Evolutionary conservation across 2,113 vertebrate species (phyloP).

Genomic region (Ptychochromis oligacanthus): DNA sequence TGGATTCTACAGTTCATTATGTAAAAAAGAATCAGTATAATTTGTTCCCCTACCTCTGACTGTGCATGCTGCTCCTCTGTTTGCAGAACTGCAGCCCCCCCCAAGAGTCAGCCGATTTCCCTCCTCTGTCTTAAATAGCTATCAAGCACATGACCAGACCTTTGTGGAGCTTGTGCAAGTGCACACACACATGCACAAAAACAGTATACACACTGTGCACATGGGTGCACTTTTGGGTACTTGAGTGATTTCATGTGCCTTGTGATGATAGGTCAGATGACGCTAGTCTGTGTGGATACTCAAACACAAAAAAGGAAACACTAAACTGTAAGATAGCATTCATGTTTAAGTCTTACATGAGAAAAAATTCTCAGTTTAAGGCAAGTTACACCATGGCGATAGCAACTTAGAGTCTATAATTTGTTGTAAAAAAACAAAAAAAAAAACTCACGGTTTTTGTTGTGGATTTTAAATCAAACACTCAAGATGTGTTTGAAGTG

Average conservation of each 20-base stretch:
- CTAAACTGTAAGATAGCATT: slow-evolving; percentile 11
- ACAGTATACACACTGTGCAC: neutral
- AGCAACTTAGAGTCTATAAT: no score
- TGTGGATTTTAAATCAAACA: neutral
- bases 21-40: neutral
- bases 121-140: slow-evolving; percentile 70
- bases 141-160: slow-evolving; percentile 65
- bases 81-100: slow-evolving; percentile 48
- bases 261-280: slow-evolving; percentile 73
- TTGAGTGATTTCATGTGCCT: slow-evolving; percentile 68
- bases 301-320: slow-evolving; percentile 12
- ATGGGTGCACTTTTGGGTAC: slow-evolving; percentile 32
- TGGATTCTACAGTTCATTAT: neutral
- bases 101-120: slow-evolving; percentile 56
- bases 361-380: neutral
- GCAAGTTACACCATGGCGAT: neutral
- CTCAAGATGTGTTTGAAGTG: neutral
- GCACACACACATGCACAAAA: slow-evolving; percentile 10
- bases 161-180: slow-evolving; percentile 47
- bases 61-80: slow-evolving; percentile 69
- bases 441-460: no score
- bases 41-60: slow-evolving; percentile 61
- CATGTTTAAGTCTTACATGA: neutral
- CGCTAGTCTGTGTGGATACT: slow-evolving; percentile 13
- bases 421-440: no score